Conservation (phyloP, 2,113 vertebrate species). For the Dissostichus mawsoni region DNA sequence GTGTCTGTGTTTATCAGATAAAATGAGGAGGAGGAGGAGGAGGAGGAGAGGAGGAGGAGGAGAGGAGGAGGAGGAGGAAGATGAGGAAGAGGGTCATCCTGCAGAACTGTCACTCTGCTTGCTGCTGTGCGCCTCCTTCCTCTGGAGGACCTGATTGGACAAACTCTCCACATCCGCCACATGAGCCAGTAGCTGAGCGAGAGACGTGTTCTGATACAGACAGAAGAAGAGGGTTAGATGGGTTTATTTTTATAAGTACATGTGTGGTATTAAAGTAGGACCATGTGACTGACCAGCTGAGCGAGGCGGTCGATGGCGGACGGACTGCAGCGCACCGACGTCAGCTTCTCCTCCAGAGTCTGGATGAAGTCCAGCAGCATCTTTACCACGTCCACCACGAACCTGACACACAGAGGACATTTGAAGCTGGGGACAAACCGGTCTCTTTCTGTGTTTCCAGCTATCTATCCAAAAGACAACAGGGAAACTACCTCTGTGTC, state of each 20-base stretch:
- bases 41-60: too few species aligned
- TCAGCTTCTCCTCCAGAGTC: conserved; percentile 87
- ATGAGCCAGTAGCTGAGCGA: conserved; percentile 82
- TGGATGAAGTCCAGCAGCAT: conserved; percentile 88
- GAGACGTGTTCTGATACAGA: conserved; percentile 79
- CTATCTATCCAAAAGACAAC: background rate
- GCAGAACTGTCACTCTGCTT: background rate
- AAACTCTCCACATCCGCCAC: conserved; percentile 84
- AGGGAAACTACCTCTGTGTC: background rate
- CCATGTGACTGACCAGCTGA: conserved; percentile 86
- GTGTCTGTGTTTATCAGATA: too few species aligned
- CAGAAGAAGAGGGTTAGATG: background rate
- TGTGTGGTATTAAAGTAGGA: background rate
- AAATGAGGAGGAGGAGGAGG: too few species aligned
- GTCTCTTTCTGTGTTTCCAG: background rate
- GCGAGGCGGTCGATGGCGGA: conserved; percentile 67
- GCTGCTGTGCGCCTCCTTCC: conserved; percentile 77
- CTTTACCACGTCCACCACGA: conserved; percentile 83
- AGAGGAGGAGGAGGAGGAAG: too few species aligned
- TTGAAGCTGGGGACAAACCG: background rate
- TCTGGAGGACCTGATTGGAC: conserved; percentile 85
- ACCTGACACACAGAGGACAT: conserved; percentile 73
- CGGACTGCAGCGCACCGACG: conserved; percentile 77
- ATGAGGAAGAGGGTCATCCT: background rate
- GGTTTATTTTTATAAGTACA: too few species aligned